Percentiles rank a stretch among this genome's conserved stretches.
phyloP scores from a whole-genome alignment of 2,113 vertebrate species.

The Cephalopterus ornatus region DNA sequence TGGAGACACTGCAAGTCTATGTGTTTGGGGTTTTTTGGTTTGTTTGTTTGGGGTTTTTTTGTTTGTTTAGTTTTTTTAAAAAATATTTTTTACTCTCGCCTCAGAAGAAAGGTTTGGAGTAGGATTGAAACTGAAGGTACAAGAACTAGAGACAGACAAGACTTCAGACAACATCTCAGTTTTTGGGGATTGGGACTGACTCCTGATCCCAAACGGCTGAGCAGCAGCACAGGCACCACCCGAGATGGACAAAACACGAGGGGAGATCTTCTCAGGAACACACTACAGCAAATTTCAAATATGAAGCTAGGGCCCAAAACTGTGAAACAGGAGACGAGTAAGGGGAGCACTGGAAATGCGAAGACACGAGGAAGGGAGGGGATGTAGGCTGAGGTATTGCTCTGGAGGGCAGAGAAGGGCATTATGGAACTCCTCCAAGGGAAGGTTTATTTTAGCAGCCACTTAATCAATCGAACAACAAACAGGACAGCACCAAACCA shows the following conservation, averaged over 20 bases:
- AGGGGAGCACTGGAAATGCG: background rate
- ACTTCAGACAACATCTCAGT: background rate
- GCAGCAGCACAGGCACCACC: background rate
- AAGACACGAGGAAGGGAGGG: background rate
- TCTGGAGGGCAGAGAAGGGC: background rate
- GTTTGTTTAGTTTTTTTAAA: background rate
- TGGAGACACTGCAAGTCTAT: background rate
- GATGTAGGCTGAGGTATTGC: background rate
- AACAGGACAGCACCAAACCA: background rate
- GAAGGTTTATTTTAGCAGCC: background rate
- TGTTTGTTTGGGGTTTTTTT: no score
- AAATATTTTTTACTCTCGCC: background rate
- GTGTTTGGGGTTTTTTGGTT: no score
- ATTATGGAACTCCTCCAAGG: background rate
- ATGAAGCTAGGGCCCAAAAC: fast-evolving
- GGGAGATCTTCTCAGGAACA: background rate
- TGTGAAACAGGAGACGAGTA: background rate
- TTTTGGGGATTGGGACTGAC: background rate
- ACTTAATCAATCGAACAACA: background rate
- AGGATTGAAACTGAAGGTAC: background rate
- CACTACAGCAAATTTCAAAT: background rate
- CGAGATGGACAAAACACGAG: fast-evolving
- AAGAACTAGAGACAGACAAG: background rate
- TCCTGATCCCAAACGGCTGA: background rate
- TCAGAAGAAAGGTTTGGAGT: background rate